These are phyloP conservation scores for Dromiciops gliroides DNA, from an alignment of 2,113 vertebrate genomes.

Conservation along the genomic window DNA sequence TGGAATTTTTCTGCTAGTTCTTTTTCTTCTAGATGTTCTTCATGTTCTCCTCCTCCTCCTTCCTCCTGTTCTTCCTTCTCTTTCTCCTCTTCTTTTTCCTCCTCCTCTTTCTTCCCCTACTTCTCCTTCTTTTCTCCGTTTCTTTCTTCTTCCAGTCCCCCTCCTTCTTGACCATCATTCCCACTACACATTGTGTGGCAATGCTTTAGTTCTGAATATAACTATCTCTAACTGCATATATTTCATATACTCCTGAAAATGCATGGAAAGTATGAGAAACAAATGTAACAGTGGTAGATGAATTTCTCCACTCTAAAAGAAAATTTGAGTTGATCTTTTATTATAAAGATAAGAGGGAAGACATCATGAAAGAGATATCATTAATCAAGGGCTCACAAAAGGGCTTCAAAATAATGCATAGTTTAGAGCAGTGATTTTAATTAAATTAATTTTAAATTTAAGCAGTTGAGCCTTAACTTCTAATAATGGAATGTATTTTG, in stretches of 20 bases:
- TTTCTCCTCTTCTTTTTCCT: not conserved
- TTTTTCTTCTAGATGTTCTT: no score
- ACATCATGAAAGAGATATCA: slow-evolving; percentile 63
- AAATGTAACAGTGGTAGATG: slow-evolving; percentile 59
- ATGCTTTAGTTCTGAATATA: not conserved
- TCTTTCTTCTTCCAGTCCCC: not conserved
- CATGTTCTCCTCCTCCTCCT: no score
- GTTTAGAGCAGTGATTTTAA: slow-evolving; percentile 72
- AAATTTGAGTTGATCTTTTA: slow-evolving; percentile 56
- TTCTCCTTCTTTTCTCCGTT: not conserved
- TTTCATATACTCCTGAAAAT: slow-evolving; percentile 48
- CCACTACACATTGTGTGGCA: not conserved
- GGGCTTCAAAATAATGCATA: slow-evolving; percentile 52
- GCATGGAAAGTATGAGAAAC: slow-evolving; percentile 28
- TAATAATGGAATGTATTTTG: slow-evolving; percentile 52
- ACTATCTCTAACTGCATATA: not conserved
- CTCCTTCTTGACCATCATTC: not conserved
- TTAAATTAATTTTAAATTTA: slow-evolving; percentile 75
- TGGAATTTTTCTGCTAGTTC: not conserved
- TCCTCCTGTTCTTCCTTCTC: no score
- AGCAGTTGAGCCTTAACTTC: slow-evolving; percentile 47
- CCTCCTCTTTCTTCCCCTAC: no score
- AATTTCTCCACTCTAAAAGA: slow-evolving; percentile 51
- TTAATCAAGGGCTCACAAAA: slow-evolving; percentile 60
- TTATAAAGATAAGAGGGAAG: slow-evolving; percentile 64